These are phyloP conservation scores for Scaptomyza flava DNA, from an alignment of 2,888 invertebrate species.

Conservation along the genomic window DNA sequence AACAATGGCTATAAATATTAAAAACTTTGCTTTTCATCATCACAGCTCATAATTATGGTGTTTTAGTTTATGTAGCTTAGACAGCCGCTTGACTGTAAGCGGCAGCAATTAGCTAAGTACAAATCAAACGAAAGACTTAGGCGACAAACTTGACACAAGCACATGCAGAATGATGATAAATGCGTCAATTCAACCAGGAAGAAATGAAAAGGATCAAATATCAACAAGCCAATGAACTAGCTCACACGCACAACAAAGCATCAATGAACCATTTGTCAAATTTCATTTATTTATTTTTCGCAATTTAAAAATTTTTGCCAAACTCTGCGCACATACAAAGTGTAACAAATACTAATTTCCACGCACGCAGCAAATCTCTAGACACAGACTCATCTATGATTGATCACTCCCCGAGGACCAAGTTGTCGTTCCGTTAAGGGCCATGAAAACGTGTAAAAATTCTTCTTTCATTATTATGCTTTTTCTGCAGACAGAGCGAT, in stretches of 20 bases:
- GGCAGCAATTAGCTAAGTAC: conserved; percentile 78
- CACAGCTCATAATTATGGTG: conserved; percentile 73
- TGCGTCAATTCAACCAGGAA: conserved; percentile 32
- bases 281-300: conserved; percentile 4
- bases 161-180: conserved; percentile 48
- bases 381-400: conserved; percentile 56
- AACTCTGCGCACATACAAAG: conserved; percentile 40
- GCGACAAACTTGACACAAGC: conserved; percentile 70
- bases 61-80: conserved; percentile 75
- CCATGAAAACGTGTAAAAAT: conserved; percentile 72
- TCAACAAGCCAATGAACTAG: conserved; percentile 31
- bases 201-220: conserved; percentile 45
- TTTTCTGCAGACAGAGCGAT: conserved; percentile 40
- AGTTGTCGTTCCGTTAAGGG: conserved; percentile 61
- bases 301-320: conserved; percentile 29
- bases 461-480: conserved; percentile 48
- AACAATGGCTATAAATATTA: conserved; percentile 56
- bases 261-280: conserved; percentile 5
- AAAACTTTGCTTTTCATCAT: conserved; percentile 75
- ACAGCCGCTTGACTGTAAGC: conserved; percentile 59
- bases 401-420: conserved; percentile 78
- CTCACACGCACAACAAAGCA: too few species aligned
- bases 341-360: conserved; percentile 72
- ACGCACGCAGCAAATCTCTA: conserved; percentile 24
- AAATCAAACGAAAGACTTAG: conserved; percentile 77